Conservation (phyloP, 2,888 invertebrate genomes). For the Drosophila suboccidentalis region DNA sequence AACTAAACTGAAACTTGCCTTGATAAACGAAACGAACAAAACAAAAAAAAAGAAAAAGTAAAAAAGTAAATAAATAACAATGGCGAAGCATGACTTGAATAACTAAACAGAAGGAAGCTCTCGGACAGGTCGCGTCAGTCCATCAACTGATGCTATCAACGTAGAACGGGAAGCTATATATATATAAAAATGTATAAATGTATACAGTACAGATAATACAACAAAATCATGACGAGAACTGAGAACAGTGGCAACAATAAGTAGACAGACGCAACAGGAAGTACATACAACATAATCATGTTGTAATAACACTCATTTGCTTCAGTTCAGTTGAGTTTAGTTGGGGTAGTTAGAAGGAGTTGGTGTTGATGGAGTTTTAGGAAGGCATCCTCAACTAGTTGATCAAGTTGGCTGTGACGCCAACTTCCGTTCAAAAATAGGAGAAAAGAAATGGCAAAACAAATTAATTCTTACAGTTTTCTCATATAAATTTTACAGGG, state of each 20-base stretch:
- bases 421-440: conserved; percentile 15
- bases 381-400: conserved; percentile 2
- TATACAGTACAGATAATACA: conserved; percentile 15
- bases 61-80: conserved; percentile 18
- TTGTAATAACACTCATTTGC: conserved; percentile 45
- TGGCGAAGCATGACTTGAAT: conserved; percentile 49
- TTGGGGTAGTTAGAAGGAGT: conserved; percentile 18
- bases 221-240: conserved; percentile 32
- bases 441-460: conserved; percentile 15
- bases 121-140: conserved; percentile 22
- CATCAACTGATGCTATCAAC: conserved; percentile 27
- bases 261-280: conserved; percentile 40
- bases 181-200: not conserved
- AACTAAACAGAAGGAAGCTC: conserved; percentile 47
- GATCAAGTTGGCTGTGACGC: conserved; percentile 5
- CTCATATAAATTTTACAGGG: conserved; percentile 21
- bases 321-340: not conserved
- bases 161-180: conserved; percentile 43
- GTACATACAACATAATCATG: conserved; percentile 39
- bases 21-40: conserved; percentile 20
- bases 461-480: conserved; percentile 33
- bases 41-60: conserved; percentile 1
- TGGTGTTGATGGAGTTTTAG: conserved; percentile 5
- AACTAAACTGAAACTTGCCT: conserved; percentile 46
- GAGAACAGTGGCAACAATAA: conserved; percentile 32